Evolutionary conservation across 1,140 invertebrate genomes (phyloP), one percentile per base, ranked within the genome.

Genomic region (Daktulosphaira vitifoliae): DNA sequence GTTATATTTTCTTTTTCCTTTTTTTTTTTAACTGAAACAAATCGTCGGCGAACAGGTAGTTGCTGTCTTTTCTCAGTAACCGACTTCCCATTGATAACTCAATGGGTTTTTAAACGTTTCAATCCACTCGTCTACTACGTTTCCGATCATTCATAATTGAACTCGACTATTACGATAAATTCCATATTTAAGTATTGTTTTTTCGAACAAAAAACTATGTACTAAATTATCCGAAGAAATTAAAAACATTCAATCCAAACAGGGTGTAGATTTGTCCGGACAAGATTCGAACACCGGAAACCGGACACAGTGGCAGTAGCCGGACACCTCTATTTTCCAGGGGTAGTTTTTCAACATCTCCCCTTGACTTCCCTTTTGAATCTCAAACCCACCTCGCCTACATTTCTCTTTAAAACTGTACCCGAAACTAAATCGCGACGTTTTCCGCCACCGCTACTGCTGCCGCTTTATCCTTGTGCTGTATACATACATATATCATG

Each of bases 21-120:
- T 48, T 62, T 62, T 46, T 62, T 62, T 48, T 46, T 46, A 46
- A 46, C 54, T 44, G 54, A 59, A 62, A 62, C 42, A 62, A 62
- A 62, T 33, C 56, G 42, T 46, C 54, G 39, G n/a, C 9, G 56
- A 62, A 48, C 56, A 48, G 56, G 56, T 62, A 48, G 54, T 48
- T 39, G 38, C 38, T n/a, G 13, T 33, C 29, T 33, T 33, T 33
- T 33, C 29, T 33, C 29, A 11, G n/a, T n/a, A n/a, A 33, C 54
- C 48, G 48, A 42, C 38, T 42, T 56, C 42, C 38, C 13, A 56
- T 44, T 56, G 53, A 56, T 3, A 37, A 42, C 29, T 33, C n/a
- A 15, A 56, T 37, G 37, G 37, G 37, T 42, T 56, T 56, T 56
- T 44, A 59, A 44, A 59, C 38, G 53, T 20, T 56, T 18, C 53